Conservation (phyloP, 1,140 invertebrate genomes). For the Ganaspis sp. region DNA sequence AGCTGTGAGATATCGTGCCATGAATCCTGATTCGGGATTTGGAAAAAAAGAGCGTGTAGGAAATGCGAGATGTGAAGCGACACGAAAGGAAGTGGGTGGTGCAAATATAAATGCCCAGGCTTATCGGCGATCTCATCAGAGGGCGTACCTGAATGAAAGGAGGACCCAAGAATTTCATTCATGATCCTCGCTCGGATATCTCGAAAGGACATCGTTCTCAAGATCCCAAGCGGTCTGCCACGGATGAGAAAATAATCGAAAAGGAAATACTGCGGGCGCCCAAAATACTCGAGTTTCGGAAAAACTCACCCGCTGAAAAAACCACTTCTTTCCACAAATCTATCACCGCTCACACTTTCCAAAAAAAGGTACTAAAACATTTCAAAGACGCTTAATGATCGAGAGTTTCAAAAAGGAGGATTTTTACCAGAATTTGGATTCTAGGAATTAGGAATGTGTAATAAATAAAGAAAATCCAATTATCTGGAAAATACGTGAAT, state of each 20-base stretch:
- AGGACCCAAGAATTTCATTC: slow-evolving; percentile 66
- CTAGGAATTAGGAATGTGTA: no score
- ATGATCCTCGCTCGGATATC: slow-evolving; percentile 56
- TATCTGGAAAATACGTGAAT: no score
- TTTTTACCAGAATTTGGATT: no score
- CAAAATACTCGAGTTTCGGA: slow-evolving; percentile 46
- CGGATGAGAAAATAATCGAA: slow-evolving; percentile 61
- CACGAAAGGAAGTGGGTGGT: slow-evolving; percentile 62
- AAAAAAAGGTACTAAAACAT: no score
- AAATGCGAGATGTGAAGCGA: slow-evolving; percentile 46
- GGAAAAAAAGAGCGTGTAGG: slow-evolving; percentile 42
- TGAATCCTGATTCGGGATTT: slow-evolving; percentile 46
- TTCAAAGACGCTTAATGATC: no score
- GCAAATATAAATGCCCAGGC: slow-evolving; percentile 65
- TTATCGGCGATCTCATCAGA: slow-evolving; percentile 68
- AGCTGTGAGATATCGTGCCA: slow-evolving; percentile 49
- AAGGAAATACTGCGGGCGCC: no score
- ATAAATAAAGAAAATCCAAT: no score
- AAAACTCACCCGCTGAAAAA: slow-evolving; percentile 32
- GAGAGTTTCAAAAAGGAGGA: no score
- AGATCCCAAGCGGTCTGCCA: slow-evolving; percentile 46
- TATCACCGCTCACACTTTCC: no score
- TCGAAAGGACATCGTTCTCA: slow-evolving; percentile 59
- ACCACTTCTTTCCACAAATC: no score
- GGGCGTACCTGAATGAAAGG: slow-evolving; percentile 49